phyloP scores from a whole-genome alignment of 1,140 invertebrate genomes.

The Drosophila lowei region DNA sequence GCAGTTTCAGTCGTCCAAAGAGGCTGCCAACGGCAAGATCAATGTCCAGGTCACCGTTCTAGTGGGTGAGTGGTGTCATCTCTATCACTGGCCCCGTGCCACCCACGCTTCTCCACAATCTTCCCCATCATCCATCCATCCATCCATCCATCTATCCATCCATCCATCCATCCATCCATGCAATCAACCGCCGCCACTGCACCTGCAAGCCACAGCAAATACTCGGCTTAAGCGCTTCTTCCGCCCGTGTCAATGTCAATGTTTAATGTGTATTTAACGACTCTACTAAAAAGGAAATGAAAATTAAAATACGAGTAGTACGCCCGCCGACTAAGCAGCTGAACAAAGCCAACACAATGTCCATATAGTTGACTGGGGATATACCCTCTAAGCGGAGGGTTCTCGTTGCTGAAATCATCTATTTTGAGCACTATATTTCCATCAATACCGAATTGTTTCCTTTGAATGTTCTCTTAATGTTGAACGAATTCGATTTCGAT shows the following conservation, averaged over 20 bases:
- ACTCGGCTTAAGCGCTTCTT: conserved; percentile 56
- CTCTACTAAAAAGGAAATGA: conserved; percentile 63
- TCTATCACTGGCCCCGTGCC: conserved; percentile 12
- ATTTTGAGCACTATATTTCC: too few species aligned
- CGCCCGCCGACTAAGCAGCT: conserved; percentile 5
- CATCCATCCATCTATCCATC: conserved; percentile 14
- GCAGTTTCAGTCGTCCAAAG: conserved; percentile 88
- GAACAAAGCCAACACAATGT: conserved; percentile 32
- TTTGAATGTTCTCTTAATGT: too few species aligned
- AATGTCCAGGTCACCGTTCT: conserved; percentile 94
- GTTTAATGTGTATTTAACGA: conserved; percentile 78
- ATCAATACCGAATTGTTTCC: too few species aligned
- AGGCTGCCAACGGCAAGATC: conserved; percentile 90
- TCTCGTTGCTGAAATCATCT: not conserved
- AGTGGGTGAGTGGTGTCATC: conserved; percentile 84
- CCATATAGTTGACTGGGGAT: conserved; percentile 1
- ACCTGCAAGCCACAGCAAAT: not conserved
- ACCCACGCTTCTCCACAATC: conserved; percentile 4
- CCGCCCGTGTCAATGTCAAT: conserved; percentile 67
- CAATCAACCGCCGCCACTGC: not conserved
- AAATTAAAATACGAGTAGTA: conserved; percentile 20
- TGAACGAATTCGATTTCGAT: too few species aligned
- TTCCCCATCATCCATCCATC: conserved; percentile 1
- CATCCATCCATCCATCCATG: conserved; percentile 2
- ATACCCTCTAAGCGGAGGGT: conserved; percentile 5